Conservation (phyloP, 2,797 vertebrate species). For the Paedocypris micromegethes region DNA sequence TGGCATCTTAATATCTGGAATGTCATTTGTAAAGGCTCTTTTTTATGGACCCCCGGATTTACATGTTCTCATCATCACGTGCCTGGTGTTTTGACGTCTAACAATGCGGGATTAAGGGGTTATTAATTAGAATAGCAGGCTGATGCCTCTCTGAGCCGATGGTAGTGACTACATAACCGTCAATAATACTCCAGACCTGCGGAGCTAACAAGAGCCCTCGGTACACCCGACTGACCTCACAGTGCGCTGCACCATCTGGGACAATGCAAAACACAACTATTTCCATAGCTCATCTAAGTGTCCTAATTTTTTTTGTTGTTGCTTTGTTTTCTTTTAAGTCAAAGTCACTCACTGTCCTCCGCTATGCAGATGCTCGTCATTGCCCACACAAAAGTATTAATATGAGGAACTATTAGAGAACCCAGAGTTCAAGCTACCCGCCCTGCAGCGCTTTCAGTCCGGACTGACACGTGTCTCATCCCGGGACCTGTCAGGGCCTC, state of each 20-base stretch:
- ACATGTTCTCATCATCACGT: conserved; percentile 54
- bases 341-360: not conserved
- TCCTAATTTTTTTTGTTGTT: not conserved
- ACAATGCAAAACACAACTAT: conserved; percentile 15
- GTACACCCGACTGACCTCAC: conserved; percentile 51
- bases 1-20: conserved; percentile 62
- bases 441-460: conserved; percentile 59
- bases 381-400: too few species aligned
- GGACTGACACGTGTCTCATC: conserved; percentile 77
- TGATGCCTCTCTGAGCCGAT: conserved; percentile 72
- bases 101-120: conserved; percentile 72
- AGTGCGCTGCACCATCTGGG: conserved; percentile 39
- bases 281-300: not conserved
- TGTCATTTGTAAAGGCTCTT: conserved; percentile 61
- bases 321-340: not conserved
- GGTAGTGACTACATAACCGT: conserved; percentile 74
- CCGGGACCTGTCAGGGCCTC: conserved; percentile 62
- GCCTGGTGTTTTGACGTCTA: conserved; percentile 59
- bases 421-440: conserved; percentile 24
- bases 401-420: too few species aligned
- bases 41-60: conserved; percentile 54
- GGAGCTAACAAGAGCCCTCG: conserved; percentile 50
- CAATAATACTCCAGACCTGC: conserved; percentile 56
- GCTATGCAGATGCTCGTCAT: too few species aligned
- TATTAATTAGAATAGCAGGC: conserved; percentile 77